Base-by-base conservation (phyloP, 35 echinoderm and acorn worm species). In the Apostichopus parvimensis region DNA sequence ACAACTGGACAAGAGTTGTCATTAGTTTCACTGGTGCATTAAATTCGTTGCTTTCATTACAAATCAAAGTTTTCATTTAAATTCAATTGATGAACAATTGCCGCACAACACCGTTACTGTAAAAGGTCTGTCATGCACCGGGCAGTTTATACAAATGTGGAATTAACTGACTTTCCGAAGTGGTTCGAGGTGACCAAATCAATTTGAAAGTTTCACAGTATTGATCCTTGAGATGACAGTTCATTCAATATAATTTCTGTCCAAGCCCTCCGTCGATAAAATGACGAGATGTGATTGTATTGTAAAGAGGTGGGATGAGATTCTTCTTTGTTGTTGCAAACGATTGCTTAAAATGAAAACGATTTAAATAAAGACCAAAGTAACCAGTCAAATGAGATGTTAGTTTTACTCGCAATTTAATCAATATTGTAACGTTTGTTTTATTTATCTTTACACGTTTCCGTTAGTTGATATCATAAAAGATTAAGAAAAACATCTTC, bases 61-160 rank as follows among this genome's bases (percentile, higher is more conserved):
- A 82, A 82, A 82, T 82, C 79, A 82, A 82, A 82, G 34, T 82
- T 82, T 25, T 14, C 52, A 7, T 54, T 55, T 82, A 82, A 54
- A 82, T 55, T 53, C 55, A 45, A 82, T 55, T 82, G 55, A 17
- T 82, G 79, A 56, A 82, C 79, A 82, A 82, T 82, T 13, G 52
- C 18, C 10, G 8, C n/a, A 13, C 17, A 17, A 45, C 79, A 55
- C 12, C 2, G 25, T 34, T 54, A 1, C 10, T 82, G 8, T 82
- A 82, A 82, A 82, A 82, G 79, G 25, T 82, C 55, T 54, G 79
- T 82, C 79, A 56, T 53, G 34, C 52, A 57, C 79, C 5, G 79
- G 54, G 26, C 79, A 54, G 54, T 82, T 82, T 82, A 56, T 82
- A 34, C 45, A 82, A 82, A 82, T 54, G 79, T 82, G 15, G 34